A percentile compares a stretch with the other conserved stretches of the same genome.
These are phyloP conservation scores for Kryptopterus vitreolus DNA, from an alignment of 2,797 vertebrate genomes.

Conservation along the genomic window DNA sequence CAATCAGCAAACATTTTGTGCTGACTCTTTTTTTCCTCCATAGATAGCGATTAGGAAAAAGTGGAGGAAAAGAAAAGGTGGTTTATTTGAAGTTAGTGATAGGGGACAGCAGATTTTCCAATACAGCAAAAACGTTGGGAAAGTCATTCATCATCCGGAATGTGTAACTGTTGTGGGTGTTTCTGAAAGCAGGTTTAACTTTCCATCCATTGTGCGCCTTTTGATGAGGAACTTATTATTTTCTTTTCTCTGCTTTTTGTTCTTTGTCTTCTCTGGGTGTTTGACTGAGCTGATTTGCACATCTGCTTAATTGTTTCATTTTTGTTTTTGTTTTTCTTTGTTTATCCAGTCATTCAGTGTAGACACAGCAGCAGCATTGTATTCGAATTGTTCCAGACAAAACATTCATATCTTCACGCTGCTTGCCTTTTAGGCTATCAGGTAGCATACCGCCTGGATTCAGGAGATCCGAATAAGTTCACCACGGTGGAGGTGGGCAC, in stretches of 20 bases:
- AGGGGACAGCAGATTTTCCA: slow-evolving; percentile 38
- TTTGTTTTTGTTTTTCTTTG: neutral
- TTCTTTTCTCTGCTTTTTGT: slow-evolving; percentile 25
- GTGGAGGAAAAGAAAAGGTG: neutral
- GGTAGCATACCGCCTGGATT: slow-evolving; percentile 89
- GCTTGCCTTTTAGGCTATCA: slow-evolving; percentile 81
- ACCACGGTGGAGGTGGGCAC: slow-evolving; percentile 91
- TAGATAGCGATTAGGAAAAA: slow-evolving; percentile 7
- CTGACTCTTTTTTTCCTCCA: neutral
- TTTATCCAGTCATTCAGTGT: slow-evolving; percentile 20
- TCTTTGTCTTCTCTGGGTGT: slow-evolving; percentile 31
- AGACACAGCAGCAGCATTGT: slow-evolving; percentile 6
- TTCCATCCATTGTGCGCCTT: slow-evolving; percentile 28
- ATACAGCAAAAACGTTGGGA: slow-evolving; percentile 47
- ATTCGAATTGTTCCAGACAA: neutral
- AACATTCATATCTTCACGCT: slow-evolving; percentile 14
- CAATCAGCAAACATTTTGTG: slow-evolving; percentile 15
- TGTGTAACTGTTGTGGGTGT: slow-evolving; percentile 34
- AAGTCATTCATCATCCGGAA: slow-evolving; percentile 44
- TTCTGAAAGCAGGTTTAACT: slow-evolving; percentile 34
- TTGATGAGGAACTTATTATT: slow-evolving; percentile 5
- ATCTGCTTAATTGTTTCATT: slow-evolving; percentile 33
- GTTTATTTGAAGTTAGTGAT: slow-evolving; percentile 11
- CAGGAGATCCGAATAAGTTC: slow-evolving; percentile 85
- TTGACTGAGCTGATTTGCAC: slow-evolving; percentile 31